Percentiles rank a stretch among this genome's conserved stretches.
Conservation (phyloP, 2,888 invertebrate genomes). For the Zaprionus lineosus region DNA sequence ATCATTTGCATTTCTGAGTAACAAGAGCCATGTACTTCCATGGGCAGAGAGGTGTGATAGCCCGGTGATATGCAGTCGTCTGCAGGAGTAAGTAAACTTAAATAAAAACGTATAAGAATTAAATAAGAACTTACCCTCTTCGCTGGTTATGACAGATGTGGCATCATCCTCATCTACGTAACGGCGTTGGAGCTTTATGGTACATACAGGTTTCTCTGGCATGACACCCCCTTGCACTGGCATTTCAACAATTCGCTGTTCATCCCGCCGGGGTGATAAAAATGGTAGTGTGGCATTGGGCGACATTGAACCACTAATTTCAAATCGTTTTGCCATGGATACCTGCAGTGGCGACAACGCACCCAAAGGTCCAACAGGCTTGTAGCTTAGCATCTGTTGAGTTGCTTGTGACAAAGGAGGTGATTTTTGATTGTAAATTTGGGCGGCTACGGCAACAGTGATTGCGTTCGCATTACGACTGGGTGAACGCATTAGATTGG, state of each 20-base stretch:
- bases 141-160: conserved; percentile 83
- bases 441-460: conserved; percentile 57
- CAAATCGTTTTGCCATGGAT: conserved; percentile 80
- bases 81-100: conserved; percentile 24
- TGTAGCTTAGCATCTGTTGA: conserved; percentile 80
- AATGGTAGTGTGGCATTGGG: conserved; percentile 80
- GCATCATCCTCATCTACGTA: conserved; percentile 83
- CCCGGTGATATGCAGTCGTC: conserved; percentile 83
- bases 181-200: conserved; percentile 81
- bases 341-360: conserved; percentile 81
- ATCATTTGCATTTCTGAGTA: conserved; percentile 83
- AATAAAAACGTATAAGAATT: neutral
- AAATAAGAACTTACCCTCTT: conserved; percentile 77
- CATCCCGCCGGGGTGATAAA: conserved; percentile 81
- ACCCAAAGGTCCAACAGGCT: conserved; percentile 79
- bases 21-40: conserved; percentile 83
- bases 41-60: conserved; percentile 82
- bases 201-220: conserved; percentile 81
- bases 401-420: conserved; percentile 79
- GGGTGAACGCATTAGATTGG: conserved; percentile 79
- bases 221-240: conserved; percentile 78
- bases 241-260: conserved; percentile 81
- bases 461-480: conserved; percentile 74
- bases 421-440: conserved; percentile 75
- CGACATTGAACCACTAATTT: conserved; percentile 81